Percentiles rank a stretch among this genome's conserved stretches.
phyloP scores from a whole-genome alignment of 2,113 vertebrate genomes.

The Oncorhynchus clarkii region DNA sequence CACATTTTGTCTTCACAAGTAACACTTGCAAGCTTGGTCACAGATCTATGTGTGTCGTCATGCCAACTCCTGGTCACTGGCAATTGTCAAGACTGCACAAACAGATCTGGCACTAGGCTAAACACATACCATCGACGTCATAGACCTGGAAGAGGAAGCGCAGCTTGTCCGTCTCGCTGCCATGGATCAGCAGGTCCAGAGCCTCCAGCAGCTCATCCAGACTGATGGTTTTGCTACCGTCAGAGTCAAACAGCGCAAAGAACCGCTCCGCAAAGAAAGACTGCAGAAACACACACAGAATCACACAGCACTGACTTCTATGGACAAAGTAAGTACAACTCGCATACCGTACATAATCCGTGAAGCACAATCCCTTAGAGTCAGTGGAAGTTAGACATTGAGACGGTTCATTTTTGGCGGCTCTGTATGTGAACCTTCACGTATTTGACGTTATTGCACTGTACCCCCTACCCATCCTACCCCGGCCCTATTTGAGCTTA shows the following conservation, averaged over 20 bases:
- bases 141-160: slow-evolving; percentile 90
- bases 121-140: slow-evolving; percentile 81
- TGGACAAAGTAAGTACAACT: background rate
- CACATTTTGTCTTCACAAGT: background rate
- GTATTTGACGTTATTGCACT: background rate
- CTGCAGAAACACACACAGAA: slow-evolving; percentile 54
- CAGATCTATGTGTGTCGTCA: no score
- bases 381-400: background rate
- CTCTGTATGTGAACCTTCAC: background rate
- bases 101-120: no score
- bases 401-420: background rate
- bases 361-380: background rate
- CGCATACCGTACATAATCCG: background rate
- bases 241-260: slow-evolving; percentile 83
- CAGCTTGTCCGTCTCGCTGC: slow-evolving; percentile 81
- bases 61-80: no score
- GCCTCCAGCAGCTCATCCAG: slow-evolving; percentile 82
- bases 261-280: slow-evolving; percentile 90
- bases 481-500: background rate
- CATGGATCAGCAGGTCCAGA: slow-evolving; percentile 77
- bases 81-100: no score
- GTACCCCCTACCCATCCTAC: background rate
- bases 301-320: background rate
- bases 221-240: slow-evolving; percentile 82
- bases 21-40: no score